Evolutionary conservation across 2,113 vertebrate species (phyloP), one percentile per base, ranked within the genome.

Genomic region (Ochotona curzoniae): DNA sequence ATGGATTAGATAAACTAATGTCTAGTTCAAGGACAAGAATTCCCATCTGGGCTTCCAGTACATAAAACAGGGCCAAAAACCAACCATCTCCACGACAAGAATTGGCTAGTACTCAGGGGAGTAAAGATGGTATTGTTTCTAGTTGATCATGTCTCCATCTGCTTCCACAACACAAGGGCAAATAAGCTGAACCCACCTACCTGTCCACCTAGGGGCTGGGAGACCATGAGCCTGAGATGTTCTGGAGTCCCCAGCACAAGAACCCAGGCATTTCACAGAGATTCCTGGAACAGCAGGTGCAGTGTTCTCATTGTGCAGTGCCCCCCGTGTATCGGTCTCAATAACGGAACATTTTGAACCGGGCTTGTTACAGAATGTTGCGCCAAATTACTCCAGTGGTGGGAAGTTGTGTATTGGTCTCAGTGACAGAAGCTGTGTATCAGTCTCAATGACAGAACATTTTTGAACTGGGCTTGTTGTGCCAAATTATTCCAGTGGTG

Each of bases 91-190:
- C 98, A 98, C 32, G 96, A 98, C 2, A 98, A 99, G 98, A 98
- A 98, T 90, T 98, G 97, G 89, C 93, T 97, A 90, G 97, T 98
- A 97, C 98, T 98, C 13, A 97, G 96, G 98, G 98, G 96, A 98
- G 98, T 97, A 98, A 99, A 96, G 98, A 99, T 95, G 98, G 98
- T 98, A 93, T 98, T 98, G 93, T 98, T 99, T 98, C 38, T 98
- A 95, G 98, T 97, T 35, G 98, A 98, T 91, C 98, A 98, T 0
- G 96, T 98, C 87, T 99, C 98, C 94, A 98, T 99, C 95, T 99
- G 98, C 97, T 99, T 99, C 97, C 98, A 98, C 97, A 98, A 99
- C 98, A 96, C 96, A 97, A 98, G 95, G 98, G 99, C 44, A 98
- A 99, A 92, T 97, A 98, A 98, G 98, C 9, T 38, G 15, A 69